Conservation (phyloP, 2,888 invertebrate genomes). For the Limnephilus rhombicus region DNA sequence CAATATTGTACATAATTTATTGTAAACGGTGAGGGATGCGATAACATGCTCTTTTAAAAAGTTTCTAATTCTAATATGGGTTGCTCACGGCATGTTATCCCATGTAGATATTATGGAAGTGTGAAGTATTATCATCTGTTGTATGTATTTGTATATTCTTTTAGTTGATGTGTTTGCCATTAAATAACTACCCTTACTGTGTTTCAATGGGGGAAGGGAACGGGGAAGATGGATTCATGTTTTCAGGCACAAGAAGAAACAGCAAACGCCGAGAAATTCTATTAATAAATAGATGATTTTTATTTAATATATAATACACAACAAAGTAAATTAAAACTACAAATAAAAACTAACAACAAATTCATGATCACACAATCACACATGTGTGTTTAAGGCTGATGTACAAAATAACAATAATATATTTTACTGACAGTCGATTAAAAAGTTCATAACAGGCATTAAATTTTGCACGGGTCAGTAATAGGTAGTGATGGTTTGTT, state of each 20-base stretch:
- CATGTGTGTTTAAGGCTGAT: background rate
- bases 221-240: constrained; percentile 46
- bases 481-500: constrained; percentile 64
- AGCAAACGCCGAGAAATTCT: background rate
- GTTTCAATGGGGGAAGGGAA: constrained; percentile 58
- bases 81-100: background rate
- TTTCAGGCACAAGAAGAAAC: constrained; percentile 53
- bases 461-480: background rate
- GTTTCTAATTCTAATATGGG: background rate
- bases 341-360: background rate
- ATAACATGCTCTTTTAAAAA: background rate
- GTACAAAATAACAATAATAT: background rate
- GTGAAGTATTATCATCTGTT: background rate
- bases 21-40: too few relatives aligned
- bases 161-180: constrained; percentile 28
- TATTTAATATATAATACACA: constrained; percentile 39
- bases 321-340: constrained; percentile 23
- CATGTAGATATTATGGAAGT: background rate
- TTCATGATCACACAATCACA: constrained; percentile 7
- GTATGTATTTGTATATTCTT: background rate
- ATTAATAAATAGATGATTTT: constrained; percentile 43
- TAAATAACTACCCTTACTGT: constrained; percentile 57
- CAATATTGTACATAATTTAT: too few relatives aligned
- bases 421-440: background rate
- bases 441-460: background rate